Evolutionary conservation across 2,113 vertebrate species (phyloP), one percentile per base, ranked within the genome.

Genomic region (Cettia cetti): DNA sequence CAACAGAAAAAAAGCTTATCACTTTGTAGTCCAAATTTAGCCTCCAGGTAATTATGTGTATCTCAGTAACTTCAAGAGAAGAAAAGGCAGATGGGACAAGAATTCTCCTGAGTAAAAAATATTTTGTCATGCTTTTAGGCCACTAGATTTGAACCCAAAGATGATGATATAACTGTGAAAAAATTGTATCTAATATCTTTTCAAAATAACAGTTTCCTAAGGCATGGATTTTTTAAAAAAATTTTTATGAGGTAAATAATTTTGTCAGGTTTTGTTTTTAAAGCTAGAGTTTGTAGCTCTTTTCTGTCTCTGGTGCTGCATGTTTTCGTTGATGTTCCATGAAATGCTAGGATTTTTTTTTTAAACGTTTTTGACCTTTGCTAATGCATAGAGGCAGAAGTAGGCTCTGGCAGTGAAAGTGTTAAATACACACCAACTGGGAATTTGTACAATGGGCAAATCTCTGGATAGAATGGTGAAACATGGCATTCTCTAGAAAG

Each of bases 11-110:
- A 71, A 88, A 42, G 5, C 86, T 91, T 87, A 85, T 39, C 45
- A 28, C 39, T 93, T 90, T 66, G 52, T 90, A 81, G 82, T 82
- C 56, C 64, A 94, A 60, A 88, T 95, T 94, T 91, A 96, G 59
- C 85, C 68, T 80, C 35, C 1, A 13, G 79, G 66, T 94, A 89
- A 85, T 88, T 85, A 72, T 20, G 15, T 74, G 66, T 30, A 68
- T 83, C 71, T 93, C 54, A 47, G 19, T 80, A 85, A 85, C 56
- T 85, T 61, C 4, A 42, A 85, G n/a, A 54, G 39, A 74, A 47
- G 59, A 82, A 76, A 77, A 70, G 35, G 27, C 79, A 92, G 79
- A 77, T 86, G 54, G 64, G 54, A 72, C 70, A 66, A 72, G 61
- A 85, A 68, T 87, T 85, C 28, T 90, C 39, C 52, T 28, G 18